Conservation (phyloP, 1,140 invertebrate genomes). For the Eciton burchellii region DNA sequence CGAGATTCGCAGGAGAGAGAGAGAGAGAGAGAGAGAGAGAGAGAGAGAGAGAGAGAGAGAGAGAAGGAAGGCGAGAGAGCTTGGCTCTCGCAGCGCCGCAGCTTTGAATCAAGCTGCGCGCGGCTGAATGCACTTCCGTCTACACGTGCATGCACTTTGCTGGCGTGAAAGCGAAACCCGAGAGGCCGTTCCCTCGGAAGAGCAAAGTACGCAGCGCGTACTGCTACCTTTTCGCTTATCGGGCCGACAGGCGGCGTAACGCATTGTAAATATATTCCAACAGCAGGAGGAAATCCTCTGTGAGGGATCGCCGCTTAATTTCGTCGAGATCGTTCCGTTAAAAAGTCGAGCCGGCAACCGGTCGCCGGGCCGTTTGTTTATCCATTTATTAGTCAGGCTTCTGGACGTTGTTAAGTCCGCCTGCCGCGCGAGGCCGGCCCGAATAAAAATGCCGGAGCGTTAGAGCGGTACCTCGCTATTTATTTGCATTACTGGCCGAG, state of each 20-base stretch:
- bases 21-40: neutral
- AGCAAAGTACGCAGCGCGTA: neutral
- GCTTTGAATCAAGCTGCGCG: conserved; percentile 16
- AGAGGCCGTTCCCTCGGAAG: neutral
- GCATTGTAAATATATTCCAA: neutral
- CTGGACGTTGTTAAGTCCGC: neutral
- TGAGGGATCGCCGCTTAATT: neutral
- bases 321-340: neutral
- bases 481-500: conserved; percentile 33
- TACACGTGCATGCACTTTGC: conserved; percentile 36
- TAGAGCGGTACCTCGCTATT: conserved; percentile 35
- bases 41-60: too few relatives aligned
- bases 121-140: conserved; percentile 27
- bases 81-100: conserved; percentile 31
- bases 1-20: too few relatives aligned
- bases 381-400: neutral
- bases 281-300: neutral
- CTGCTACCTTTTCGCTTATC: conserved; percentile 5
- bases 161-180: conserved; percentile 41
- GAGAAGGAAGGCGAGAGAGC: neutral
- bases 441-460: conserved; percentile 29
- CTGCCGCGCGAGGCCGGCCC: neutral
- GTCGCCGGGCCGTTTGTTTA: neutral
- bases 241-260: neutral
- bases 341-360: neutral